These are phyloP conservation scores for Centroberyx gerrardi DNA, from an alignment of 2,797 vertebrate genomes.

Conservation along the genomic window DNA sequence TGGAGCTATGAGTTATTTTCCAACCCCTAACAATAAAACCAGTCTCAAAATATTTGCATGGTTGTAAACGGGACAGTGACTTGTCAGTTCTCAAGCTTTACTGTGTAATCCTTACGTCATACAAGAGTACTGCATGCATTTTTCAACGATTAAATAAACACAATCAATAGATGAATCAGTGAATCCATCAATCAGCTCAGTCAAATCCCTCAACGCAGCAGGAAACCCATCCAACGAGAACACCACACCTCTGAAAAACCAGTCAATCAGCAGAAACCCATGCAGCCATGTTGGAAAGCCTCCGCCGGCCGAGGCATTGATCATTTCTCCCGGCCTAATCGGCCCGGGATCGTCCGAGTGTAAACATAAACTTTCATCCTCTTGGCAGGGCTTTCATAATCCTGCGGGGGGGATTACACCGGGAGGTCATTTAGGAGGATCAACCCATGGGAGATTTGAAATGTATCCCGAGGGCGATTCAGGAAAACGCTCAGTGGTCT, in stretches of 20 bases:
- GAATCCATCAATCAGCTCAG: background rate
- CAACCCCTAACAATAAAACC: too few species aligned
- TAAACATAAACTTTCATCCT: slow-evolving; percentile 64
- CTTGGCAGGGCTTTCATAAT: slow-evolving; percentile 50
- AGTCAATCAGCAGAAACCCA: slow-evolving; percentile 23
- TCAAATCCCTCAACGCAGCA: background rate
- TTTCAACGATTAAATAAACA: background rate
- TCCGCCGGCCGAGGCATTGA: background rate
- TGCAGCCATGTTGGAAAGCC: background rate
- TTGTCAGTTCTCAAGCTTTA: too few species aligned
- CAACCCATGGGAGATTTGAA: slow-evolving; percentile 66
- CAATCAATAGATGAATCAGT: background rate
- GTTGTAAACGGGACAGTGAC: too few species aligned
- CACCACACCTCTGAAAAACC: slow-evolving; percentile 18
- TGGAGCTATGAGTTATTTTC: too few species aligned
- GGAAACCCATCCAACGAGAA: background rate
- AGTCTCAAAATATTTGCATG: too few species aligned
- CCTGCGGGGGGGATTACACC: slow-evolving; percentile 61
- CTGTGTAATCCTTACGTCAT: too few species aligned
- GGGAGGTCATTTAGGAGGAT: slow-evolving; percentile 53
- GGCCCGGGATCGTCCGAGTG: slow-evolving; percentile 1
- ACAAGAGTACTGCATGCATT: too few species aligned
- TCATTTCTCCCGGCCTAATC: slow-evolving; percentile 42
- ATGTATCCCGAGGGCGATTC: slow-evolving; percentile 60
- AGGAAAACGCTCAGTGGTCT: background rate